Evolutionary conservation across 2,113 vertebrate species (phyloP).

Genomic region (Lamprotornis superbus): DNA sequence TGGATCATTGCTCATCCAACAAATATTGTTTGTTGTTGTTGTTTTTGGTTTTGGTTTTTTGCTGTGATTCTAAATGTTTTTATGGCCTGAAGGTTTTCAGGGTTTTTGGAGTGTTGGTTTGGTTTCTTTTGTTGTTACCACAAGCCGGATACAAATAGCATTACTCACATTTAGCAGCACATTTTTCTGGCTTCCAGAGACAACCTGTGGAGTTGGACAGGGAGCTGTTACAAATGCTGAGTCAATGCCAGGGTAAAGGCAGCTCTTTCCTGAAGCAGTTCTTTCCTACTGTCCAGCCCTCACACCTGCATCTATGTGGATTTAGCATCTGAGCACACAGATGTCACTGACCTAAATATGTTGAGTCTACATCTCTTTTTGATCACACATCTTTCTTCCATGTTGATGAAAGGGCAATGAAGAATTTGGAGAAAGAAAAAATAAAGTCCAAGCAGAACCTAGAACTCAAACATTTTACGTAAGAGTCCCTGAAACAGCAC

Average conservation of each 20-base stretch:
- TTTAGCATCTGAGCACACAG: background rate
- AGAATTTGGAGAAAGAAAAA: background rate
- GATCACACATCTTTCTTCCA: background rate
- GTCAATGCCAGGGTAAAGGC: background rate
- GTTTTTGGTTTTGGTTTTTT: background rate
- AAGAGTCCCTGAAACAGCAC: background rate
- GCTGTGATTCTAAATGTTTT: background rate
- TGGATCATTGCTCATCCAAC: accelerated
- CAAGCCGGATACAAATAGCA: background rate
- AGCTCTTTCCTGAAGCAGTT: background rate
- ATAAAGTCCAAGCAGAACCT: background rate
- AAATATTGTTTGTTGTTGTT: no score
- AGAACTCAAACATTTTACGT: background rate
- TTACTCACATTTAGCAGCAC: background rate
- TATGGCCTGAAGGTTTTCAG: background rate
- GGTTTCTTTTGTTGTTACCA: background rate
- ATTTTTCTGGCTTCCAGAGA: background rate
- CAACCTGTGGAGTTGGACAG: background rate
- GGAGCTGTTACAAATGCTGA: background rate
- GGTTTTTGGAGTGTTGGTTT: background rate
- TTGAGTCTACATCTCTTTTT: background rate
- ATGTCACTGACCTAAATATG: background rate
- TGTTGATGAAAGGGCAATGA: background rate
- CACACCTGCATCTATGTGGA: background rate
- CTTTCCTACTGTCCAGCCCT: background rate